These are phyloP conservation scores for Aphidius gifuensis DNA, from an alignment of 1,140 invertebrate species.

Conservation along the genomic window DNA sequence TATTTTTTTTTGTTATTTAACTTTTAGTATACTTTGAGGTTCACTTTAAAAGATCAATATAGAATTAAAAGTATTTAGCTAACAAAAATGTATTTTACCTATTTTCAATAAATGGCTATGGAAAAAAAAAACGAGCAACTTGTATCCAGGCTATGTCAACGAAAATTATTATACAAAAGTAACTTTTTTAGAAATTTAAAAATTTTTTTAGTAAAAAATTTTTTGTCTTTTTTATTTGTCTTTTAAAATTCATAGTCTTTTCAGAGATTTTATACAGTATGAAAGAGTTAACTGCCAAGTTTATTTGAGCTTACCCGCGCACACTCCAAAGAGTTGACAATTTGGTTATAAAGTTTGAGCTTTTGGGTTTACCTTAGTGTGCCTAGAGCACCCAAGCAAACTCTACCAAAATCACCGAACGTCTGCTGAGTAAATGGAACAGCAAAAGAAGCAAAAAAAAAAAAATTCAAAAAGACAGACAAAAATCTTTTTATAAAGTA, in stretches of 20 bases:
- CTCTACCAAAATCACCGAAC: background rate
- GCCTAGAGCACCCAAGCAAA: background rate
- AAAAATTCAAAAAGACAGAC: too few relatives aligned
- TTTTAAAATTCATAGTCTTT: conserved; percentile 2
- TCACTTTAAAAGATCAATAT: too few relatives aligned
- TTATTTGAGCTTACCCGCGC: conserved; percentile 11
- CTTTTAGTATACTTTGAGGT: too few relatives aligned
- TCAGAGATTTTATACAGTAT: conserved; percentile 18
- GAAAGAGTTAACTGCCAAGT: conserved; percentile 26
- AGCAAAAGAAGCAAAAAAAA: too few relatives aligned
- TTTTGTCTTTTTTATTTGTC: background rate
- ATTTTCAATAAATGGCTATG: too few relatives aligned
- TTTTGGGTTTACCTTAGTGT: conserved; percentile 17
- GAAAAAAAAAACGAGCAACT: too few relatives aligned
- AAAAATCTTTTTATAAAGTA: too few relatives aligned
- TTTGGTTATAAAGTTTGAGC: conserved; percentile 30
- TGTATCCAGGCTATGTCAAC: too few relatives aligned
- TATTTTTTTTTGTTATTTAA: background rate
- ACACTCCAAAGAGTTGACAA: conserved; percentile 26
- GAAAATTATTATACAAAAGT: too few relatives aligned
- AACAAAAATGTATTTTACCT: too few relatives aligned
- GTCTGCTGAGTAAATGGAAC: too few relatives aligned
- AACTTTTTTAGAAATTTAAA: background rate
- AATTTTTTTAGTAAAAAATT: background rate
- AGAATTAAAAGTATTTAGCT: too few relatives aligned